Conservation (phyloP, 30 jellyfish, hydroid and myxozoan species). For the Hydractinia echinata region DNA sequence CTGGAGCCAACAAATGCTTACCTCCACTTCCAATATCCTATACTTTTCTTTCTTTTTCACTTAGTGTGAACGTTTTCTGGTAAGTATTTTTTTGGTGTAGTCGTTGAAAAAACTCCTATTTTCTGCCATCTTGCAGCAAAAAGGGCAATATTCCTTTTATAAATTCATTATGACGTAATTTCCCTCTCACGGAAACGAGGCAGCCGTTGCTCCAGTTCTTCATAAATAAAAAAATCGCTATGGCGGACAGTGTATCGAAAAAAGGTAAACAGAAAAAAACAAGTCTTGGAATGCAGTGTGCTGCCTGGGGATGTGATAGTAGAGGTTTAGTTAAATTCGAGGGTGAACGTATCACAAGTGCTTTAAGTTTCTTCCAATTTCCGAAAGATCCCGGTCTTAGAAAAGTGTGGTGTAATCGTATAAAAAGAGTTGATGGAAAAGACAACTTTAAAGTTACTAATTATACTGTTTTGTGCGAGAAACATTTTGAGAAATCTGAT, state of each 20-base stretch:
- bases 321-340: not conserved
- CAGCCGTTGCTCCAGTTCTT: not conserved
- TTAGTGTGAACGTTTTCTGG: too few relatives aligned
- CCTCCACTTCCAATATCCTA: too few relatives aligned
- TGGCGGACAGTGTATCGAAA: conserved; percentile 11
- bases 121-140: too few relatives aligned
- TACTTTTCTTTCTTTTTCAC: too few relatives aligned
- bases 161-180: not conserved
- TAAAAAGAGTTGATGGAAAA: not conserved
- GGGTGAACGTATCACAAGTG: conserved; percentile 11
- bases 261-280: not conserved
- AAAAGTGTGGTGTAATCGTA: conserved; percentile 1
- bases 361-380: not conserved
- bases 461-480: conserved; percentile 10
- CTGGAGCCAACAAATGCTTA: too few relatives aligned
- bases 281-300: not conserved
- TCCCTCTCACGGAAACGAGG: not conserved
- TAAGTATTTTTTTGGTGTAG: too few relatives aligned
- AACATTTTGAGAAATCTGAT: not conserved
- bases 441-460: not conserved
- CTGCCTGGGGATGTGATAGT: not conserved
- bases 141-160: not conserved
- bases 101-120: too few relatives aligned
- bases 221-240: not conserved
- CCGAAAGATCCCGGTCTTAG: conserved; percentile 12